Conservation (phyloP, 2,113 vertebrate genomes). For the Prunella himalayana region DNA sequence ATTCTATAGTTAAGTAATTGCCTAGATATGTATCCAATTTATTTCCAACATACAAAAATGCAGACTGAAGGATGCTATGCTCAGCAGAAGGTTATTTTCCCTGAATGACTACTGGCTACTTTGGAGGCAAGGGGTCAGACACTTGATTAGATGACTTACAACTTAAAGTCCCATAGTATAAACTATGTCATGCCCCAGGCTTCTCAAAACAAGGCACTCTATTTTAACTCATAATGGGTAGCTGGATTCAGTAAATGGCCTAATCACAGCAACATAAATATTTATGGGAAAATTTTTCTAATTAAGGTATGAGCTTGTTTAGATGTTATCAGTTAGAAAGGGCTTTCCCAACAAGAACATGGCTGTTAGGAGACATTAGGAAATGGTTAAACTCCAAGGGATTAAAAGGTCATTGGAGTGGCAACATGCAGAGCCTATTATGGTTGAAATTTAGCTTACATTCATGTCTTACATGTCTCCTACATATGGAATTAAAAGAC, state of each 20-base stretch:
- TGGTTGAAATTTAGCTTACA: slow-evolving; percentile 37
- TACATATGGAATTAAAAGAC: background rate
- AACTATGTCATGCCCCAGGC: slow-evolving; percentile 77
- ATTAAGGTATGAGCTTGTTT: slow-evolving; percentile 79
- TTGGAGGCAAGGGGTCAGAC: slow-evolving; percentile 72
- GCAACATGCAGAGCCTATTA: slow-evolving; percentile 58
- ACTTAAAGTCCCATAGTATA: slow-evolving; percentile 71
- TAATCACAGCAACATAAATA: slow-evolving; percentile 81
- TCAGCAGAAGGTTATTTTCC: slow-evolving; percentile 55
- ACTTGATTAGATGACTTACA: slow-evolving; percentile 80
- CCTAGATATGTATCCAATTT: background rate
- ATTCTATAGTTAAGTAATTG: background rate
- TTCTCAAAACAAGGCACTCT: slow-evolving; percentile 74
- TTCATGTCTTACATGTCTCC: background rate
- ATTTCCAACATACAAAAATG: slow-evolving; percentile 51
- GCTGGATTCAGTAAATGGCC: slow-evolving; percentile 76
- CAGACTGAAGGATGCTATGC: slow-evolving; percentile 52
- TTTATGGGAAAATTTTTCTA: slow-evolving; percentile 82
- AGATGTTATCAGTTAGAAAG: slow-evolving; percentile 79
- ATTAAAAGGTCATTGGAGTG: slow-evolving; percentile 77
- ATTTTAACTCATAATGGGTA: slow-evolving; percentile 80
- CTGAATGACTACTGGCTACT: slow-evolving; percentile 62
- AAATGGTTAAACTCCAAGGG: slow-evolving; percentile 76
- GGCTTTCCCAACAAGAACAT: slow-evolving; percentile 80
- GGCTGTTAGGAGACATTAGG: slow-evolving; percentile 80